Evolutionary conservation across 2,888 invertebrate species (phyloP), one percentile per base, ranked within the genome.

Genomic region (Arctia plantaginis): DNA sequence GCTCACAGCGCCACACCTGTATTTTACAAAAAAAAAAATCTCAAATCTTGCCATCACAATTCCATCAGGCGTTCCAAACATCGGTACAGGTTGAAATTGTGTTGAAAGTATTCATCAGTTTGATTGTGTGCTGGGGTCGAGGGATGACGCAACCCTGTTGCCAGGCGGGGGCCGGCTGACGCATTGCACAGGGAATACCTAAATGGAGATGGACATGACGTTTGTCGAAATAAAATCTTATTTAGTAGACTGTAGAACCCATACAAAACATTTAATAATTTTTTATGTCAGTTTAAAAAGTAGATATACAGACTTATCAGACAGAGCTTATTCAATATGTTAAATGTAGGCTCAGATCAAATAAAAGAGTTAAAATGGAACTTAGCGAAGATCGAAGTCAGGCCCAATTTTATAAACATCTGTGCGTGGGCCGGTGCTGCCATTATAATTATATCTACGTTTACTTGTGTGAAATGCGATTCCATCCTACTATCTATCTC

Each of bases 51-150:
- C 75, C 75, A 78, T 82, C 76, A 80, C 85, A 80, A 79, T 79
- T 69, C 81, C 80, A 81, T 83, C 83, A 80, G 71, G 72, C 74
- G 77, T 79, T 83, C 44, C 70, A 84, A 84, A 81, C 82, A 79
- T 82, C 77, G 75, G 77, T 78, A 81, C 83, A 79, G 77, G 77
- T 82, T 79, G 81, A 83, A 85, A 81, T 88, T 87, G 88, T 89
- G 90, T 91, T 89, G 91, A 90, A 91, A 90, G 92, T 93, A 94
- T 94, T 93, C 93, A 94, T 94, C 93, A 91, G 91, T 90, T 88
- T 90, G 93, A 93, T 92, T 93, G 93, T 93, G 84, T 85, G 85
- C 83, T 83, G 88, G 88, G 85, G 88, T 87, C 86, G 90, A 87
- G 83, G 88, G 82, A 79, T 88, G 90, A 88, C 90, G 89, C 91